Conservation (phyloP, 2,113 vertebrate species). For the Pitta sordida region DNA sequence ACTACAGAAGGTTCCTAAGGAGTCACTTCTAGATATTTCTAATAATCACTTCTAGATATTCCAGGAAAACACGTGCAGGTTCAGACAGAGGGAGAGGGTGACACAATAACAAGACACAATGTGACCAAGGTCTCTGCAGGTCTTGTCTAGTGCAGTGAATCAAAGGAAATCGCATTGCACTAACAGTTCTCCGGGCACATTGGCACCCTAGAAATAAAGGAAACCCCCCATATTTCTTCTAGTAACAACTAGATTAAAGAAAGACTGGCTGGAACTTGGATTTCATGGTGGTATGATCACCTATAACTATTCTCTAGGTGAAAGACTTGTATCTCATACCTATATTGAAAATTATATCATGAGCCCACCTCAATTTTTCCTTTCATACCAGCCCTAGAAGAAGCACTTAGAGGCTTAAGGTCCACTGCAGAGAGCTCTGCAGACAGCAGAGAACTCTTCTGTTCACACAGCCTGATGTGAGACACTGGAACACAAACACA, state of each 20-base stretch:
- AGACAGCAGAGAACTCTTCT: too few species aligned
- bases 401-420: not conserved
- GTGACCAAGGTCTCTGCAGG: not conserved
- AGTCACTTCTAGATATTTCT: not conserved
- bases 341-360: not conserved
- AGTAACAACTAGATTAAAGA: not conserved
- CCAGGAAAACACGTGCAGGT: not conserved
- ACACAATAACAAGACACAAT: not conserved
- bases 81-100: not conserved
- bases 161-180: not conserved
- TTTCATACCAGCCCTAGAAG: not conserved
- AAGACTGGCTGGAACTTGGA: not conserved
- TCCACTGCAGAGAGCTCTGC: not conserved
- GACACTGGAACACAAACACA: accelerated
- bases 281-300: not conserved
- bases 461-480: not conserved
- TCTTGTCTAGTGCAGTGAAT: not conserved
- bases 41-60: not conserved
- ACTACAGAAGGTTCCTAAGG: not conserved
- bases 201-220: not conserved
- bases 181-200: accelerated
- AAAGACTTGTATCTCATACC: accelerated
- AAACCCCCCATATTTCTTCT: not conserved
- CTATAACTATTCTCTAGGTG: not conserved
- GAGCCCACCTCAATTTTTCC: not conserved